Evolutionary conservation across 2,888 invertebrate species (phyloP), one percentile per base, ranked within the genome.

Genomic region (Notocelia uddmanniana): DNA sequence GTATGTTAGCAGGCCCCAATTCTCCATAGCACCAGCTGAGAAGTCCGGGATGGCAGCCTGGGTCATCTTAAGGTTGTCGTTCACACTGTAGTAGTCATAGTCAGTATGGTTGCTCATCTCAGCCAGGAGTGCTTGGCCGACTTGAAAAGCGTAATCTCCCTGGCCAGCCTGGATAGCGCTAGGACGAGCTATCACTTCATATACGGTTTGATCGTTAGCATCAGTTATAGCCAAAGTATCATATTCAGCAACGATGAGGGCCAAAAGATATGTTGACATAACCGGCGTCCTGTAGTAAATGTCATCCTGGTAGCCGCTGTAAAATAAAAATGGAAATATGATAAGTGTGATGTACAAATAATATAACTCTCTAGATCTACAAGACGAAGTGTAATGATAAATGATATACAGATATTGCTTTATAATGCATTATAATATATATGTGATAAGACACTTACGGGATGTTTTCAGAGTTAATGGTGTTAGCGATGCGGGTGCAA

Each of bases 1-100:
- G 89, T 96, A 97, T 0, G 97, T 97, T 8, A 97, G 94, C 54
- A 97, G 88, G 8, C 97, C 97, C 97, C 97, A 97, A 84, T 97
- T 97, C 84, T 97, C 97, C 97, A 97, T 97, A 74, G 97, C 97
- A 68, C 96, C 96, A 77, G 96, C 96, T 34, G 95, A 91, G 83
- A 97, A 97, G 83, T 97, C 97, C 3, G 97, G 96, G 74, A 97
- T 95, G 1, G 97, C 96, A 10, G 97, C 96, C 77, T 97, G 95
- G 75, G 97, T 97, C 83, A 96, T 94, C 77, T 94, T 94, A 5
- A 93, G 74, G 41, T 89, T 79, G 0, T 76, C 26, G n/a, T 94
- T 89, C 79, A 95, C 95, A 1, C 84, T 77, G 63, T 94, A 85
- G 75, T 92, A 95, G 11, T 89, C 73, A 55, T 93, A 76, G 2